Base-by-base conservation (phyloP, 2,888 invertebrate species). In the Lithophane socia region DNA sequence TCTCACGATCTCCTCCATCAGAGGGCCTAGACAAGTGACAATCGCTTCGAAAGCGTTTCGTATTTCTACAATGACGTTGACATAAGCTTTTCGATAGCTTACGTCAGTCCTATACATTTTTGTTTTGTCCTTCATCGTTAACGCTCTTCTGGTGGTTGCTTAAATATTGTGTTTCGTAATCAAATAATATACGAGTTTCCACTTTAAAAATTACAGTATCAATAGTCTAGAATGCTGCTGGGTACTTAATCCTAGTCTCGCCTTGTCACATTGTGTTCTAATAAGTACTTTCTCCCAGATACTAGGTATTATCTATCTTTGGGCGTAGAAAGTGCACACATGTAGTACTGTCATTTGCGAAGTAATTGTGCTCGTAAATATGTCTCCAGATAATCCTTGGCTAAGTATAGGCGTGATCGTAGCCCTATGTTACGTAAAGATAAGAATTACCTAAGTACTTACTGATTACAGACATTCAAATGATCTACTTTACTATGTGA, bases 231-330 rank as follows among this genome's bases (percentile, higher is more conserved):
- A 67, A 68, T 52, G 16, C 69, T 66, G 64, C 13, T 42, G 8
- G 21, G 16, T 61, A 67, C 70, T 58, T 24, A 75, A 47, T 68
- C 54, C 58, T 3, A 63, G 71, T 47, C n/a, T 3, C 18, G 56
- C 64, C 37, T 9, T 56, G 71, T 74, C 67, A 42, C 82, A 83
- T 82, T 74, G 73, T 82, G 77, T 71, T 74, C 71, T 79, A 74
- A 79, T 64, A 56, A 68, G 71, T 44, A 61, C 83, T 83, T 83
- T 83, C 82, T 79, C 73, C 16, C n/a, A 74, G 71, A 74, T 79
- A 58, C 79, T 72, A 74, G 68, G 37, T 68, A 79, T 74, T 83
- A 78, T 24, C 37, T 79, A 60, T 75, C 58, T 79, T 44, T 72
- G 56, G 58, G 60, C 56, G 12, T 83, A 83, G 83, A 83, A 83